phyloP scores from a whole-genome alignment of 2,888 invertebrate species.

The Scaptomyza caliginosa region DNA sequence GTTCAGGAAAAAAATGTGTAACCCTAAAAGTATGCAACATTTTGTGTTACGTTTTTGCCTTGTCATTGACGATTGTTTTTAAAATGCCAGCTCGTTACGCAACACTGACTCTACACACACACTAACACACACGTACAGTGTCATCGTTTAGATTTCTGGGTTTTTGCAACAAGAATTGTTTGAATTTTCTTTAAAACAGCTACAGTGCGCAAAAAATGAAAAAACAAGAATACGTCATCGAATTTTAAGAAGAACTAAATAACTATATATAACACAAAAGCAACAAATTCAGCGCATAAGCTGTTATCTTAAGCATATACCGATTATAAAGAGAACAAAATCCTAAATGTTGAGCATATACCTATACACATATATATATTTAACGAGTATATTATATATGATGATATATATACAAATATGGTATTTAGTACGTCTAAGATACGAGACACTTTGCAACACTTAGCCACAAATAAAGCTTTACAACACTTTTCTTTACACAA shows the following conservation, averaged over 20 bases:
- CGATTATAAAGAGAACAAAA: slow-evolving; percentile 28
- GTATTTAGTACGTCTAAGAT: slow-evolving; percentile 27
- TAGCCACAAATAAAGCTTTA: slow-evolving; percentile 58
- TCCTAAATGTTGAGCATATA: slow-evolving; percentile 45
- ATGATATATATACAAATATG: no score
- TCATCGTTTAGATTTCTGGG: slow-evolving; percentile 38
- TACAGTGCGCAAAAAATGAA: slow-evolving; percentile 15
- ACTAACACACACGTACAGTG: slow-evolving; percentile 12
- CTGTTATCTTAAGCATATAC: slow-evolving; percentile 38
- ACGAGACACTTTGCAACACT: slow-evolving; percentile 17
- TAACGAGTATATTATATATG: slow-evolving; percentile 26
- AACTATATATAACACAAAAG: slow-evolving; percentile 6
- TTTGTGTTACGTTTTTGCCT: slow-evolving; percentile 10
- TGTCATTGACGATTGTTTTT: neutral
- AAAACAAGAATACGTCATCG: slow-evolving; percentile 25
- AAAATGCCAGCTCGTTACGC: slow-evolving; percentile 20
- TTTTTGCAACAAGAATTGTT: slow-evolving; percentile 53
- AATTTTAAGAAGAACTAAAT: slow-evolving; percentile 30
- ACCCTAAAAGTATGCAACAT: slow-evolving; percentile 18
- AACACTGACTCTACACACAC: slow-evolving; percentile 16
- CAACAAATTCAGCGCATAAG: slow-evolving; percentile 40
- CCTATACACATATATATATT: slow-evolving; percentile 6
- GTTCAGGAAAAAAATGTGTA: neutral
- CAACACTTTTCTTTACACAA: slow-evolving; percentile 20
- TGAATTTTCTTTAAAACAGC: slow-evolving; percentile 48